Conservation (phyloP, 2,888 invertebrate genomes). For the Tetragnatha montana region DNA sequence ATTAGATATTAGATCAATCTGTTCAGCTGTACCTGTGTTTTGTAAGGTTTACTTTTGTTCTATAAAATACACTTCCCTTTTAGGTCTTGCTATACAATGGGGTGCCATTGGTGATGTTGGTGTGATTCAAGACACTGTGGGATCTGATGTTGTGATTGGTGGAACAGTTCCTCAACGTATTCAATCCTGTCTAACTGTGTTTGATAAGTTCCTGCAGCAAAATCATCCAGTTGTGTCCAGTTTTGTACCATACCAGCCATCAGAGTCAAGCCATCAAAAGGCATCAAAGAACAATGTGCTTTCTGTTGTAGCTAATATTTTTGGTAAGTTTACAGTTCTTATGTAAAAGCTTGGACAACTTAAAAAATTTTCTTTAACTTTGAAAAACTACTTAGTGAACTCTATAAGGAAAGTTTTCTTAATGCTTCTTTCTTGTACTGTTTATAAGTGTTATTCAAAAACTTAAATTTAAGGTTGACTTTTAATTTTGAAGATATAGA, state of each 20-base stretch:
- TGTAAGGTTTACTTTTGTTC: background rate
- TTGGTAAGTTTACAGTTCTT: slow-evolving; percentile 79
- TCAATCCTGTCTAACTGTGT: slow-evolving; percentile 90
- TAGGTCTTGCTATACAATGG: slow-evolving; percentile 93
- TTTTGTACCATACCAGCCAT: slow-evolving; percentile 91
- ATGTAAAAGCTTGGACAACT: background rate
- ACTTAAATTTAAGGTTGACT: too few species aligned
- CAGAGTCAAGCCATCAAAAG: slow-evolving; percentile 78
- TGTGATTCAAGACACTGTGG: slow-evolving; percentile 90
- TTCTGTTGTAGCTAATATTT: slow-evolving; percentile 88
- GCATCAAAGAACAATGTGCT: slow-evolving; percentile 75
- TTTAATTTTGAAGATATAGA: too few species aligned
- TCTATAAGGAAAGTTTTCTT: too few species aligned
- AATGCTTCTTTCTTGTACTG: too few species aligned
- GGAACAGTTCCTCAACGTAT: slow-evolving; percentile 97
- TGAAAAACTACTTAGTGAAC: too few species aligned
- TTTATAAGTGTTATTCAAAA: too few species aligned
- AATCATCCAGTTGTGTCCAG: slow-evolving; percentile 88
- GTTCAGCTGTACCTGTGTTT: background rate
- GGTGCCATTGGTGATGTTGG: slow-evolving; percentile 99
- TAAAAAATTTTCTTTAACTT: too few species aligned
- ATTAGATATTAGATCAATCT: background rate
- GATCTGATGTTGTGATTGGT: slow-evolving; percentile 90
- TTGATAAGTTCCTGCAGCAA: slow-evolving; percentile 93
- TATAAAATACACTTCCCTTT: background rate